Conservation (phyloP, 1,140 invertebrate genomes). For the Lethocerus indicus region DNA sequence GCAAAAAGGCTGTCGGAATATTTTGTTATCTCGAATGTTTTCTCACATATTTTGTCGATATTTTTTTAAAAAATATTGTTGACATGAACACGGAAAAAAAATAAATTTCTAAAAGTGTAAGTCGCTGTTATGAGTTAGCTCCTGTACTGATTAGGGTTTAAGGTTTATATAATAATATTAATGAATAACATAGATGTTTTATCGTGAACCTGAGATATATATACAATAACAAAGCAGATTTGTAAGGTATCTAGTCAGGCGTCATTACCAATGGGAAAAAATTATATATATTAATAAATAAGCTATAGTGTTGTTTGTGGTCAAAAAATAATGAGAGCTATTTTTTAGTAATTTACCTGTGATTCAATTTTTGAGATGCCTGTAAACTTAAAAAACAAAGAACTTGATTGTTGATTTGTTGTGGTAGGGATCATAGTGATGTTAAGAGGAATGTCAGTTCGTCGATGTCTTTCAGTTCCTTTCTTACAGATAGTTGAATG, state of each 20-base stretch:
- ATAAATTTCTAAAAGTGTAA: no score
- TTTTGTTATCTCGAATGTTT: no score
- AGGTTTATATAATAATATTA: not conserved
- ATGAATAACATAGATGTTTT: constrained; percentile 1
- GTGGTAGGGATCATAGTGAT: no score
- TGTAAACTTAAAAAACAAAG: no score
- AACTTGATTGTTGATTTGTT: constrained; percentile 7
- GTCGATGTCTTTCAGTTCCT: no score
- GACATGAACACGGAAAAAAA: no score
- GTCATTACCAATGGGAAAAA: constrained; percentile 6
- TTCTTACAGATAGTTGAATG: no score
- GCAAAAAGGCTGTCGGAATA: no score
- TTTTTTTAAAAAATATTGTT: no score
- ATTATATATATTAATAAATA: constrained; percentile 5
- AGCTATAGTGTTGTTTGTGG: constrained; percentile 1
- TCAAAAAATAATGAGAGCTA: constrained; percentile 4
- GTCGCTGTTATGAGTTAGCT: constrained; percentile 6
- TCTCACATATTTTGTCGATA: no score
- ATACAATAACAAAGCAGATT: constrained; percentile 5
- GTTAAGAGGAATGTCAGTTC: no score
- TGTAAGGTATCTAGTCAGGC: constrained; percentile 8
- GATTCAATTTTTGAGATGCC: constrained; percentile 8
- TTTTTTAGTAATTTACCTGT: constrained; percentile 7
- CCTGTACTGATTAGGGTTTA: constrained; percentile 2
- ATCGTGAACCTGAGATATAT: constrained; percentile 3